Percentiles rank a stretch among this genome's conserved stretches.
These are phyloP conservation scores for Cisticola juncidis DNA, from an alignment of 2,113 vertebrate genomes.

Conservation along the genomic window DNA sequence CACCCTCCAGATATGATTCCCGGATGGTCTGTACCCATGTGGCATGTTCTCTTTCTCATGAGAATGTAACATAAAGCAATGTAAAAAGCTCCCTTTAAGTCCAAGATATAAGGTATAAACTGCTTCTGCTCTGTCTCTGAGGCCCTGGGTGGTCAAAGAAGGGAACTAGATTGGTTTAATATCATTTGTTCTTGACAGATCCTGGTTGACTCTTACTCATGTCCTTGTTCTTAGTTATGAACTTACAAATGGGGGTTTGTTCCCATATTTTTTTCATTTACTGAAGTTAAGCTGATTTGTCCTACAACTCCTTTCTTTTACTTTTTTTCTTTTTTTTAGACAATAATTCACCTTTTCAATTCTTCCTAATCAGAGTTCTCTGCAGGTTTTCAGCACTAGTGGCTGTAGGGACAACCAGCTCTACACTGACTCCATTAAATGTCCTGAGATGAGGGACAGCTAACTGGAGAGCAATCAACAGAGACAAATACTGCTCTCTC, in stretches of 20 bases:
- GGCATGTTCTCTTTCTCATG: not conserved
- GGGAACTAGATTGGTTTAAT: slow-evolving; percentile 1
- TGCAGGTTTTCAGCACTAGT: not conserved
- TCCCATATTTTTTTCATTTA: slow-evolving; percentile 19
- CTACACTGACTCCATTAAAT: not conserved
- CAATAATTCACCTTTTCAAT: not conserved
- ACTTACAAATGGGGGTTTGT: not conserved
- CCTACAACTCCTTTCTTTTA: not conserved
- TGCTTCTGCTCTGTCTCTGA: not conserved
- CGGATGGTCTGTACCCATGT: not conserved
- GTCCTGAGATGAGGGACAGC: not conserved
- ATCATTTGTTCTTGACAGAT: not conserved
- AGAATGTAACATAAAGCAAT: not conserved
- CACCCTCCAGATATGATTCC: not conserved
- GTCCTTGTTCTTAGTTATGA: not conserved
- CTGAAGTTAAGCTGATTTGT: not conserved
- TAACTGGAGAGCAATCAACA: not conserved
- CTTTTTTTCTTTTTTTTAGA: too few relatives aligned
- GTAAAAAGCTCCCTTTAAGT: not conserved
- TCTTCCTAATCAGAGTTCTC: not conserved
- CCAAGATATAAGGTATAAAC: not conserved
- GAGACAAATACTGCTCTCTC: not conserved
- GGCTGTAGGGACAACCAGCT: not conserved
- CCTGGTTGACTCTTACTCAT: not conserved
- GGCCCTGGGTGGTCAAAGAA: not conserved